A percentile compares a stretch with the other conserved stretches of the same genome.
Conservation (phyloP, 2,113 vertebrate genomes). For the Oceanites oceanicus region DNA sequence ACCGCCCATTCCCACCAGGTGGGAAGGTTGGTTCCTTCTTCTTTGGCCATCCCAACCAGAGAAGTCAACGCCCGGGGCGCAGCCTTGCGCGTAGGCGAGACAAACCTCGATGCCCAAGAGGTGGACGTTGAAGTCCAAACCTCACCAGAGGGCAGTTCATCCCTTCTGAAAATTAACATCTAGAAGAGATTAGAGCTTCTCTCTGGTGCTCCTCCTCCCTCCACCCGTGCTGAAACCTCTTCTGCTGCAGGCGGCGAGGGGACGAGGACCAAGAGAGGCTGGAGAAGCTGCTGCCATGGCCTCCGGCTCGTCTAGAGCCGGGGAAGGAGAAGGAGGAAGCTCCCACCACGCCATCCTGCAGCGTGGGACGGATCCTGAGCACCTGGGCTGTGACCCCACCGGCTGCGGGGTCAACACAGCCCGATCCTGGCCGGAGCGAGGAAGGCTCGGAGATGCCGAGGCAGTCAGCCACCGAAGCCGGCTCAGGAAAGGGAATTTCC, state of each 20-base stretch:
- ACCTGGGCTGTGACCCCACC: background rate
- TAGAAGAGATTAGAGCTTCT: background rate
- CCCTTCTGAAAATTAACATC: background rate
- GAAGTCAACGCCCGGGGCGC: fast-evolving
- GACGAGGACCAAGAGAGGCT: background rate
- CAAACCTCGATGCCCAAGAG: too few relatives aligned
- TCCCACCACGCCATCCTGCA: fast-evolving
- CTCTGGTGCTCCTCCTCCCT: background rate
- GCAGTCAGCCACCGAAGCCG: background rate
- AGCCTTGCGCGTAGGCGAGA: background rate
- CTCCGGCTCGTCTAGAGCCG: background rate
- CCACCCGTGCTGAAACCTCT: background rate
- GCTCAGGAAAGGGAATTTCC: background rate
- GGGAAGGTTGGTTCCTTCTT: background rate
- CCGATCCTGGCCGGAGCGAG: background rate
- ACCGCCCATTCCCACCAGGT: background rate
- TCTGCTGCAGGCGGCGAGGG: background rate
- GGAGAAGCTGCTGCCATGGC: background rate
- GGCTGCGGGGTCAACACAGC: fast-evolving
- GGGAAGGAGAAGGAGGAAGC: background rate
- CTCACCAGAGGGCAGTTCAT: too few relatives aligned
- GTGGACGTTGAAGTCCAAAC: background rate
- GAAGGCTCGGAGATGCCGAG: background rate
- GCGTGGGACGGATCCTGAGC: background rate
- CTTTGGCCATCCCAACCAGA: background rate